phyloP scores from a whole-genome alignment of 2,888 invertebrate genomes.

The Drosophila buzzatii region DNA sequence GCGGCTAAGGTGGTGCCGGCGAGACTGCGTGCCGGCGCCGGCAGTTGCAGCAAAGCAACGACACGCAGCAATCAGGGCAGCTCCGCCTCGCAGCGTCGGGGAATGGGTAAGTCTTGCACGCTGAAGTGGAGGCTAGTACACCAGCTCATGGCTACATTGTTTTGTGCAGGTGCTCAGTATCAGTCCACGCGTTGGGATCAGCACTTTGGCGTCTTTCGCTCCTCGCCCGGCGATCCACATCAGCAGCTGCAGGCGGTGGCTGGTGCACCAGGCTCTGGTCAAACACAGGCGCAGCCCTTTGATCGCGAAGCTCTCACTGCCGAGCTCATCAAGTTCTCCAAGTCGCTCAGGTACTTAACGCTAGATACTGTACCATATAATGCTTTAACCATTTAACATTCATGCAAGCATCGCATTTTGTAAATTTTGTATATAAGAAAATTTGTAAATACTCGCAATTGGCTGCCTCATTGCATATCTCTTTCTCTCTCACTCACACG shows the following conservation, averaged over 20 bases:
- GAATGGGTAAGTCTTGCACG: slow-evolving; percentile 75
- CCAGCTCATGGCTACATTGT: no score
- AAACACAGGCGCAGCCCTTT: slow-evolving; percentile 83
- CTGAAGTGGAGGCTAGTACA: not conserved
- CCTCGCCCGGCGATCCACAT: slow-evolving; percentile 86
- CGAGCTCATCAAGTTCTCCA: slow-evolving; percentile 86
- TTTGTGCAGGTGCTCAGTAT: slow-evolving; percentile 72
- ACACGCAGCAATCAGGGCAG: slow-evolving; percentile 83
- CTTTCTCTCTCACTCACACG: slow-evolving; percentile 1
- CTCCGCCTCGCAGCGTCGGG: slow-evolving; percentile 82
- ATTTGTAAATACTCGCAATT: slow-evolving; percentile 28
- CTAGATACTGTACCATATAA: not conserved
- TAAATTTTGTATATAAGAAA: slow-evolving; percentile 28
- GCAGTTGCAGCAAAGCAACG: slow-evolving; percentile 73
- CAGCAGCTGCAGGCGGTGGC: slow-evolving; percentile 83
- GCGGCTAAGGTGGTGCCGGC: slow-evolving; percentile 96
- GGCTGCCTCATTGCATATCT: slow-evolving; percentile 32
- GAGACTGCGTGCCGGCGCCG: slow-evolving; percentile 86
- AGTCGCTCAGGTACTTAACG: slow-evolving; percentile 79
- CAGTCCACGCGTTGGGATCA: slow-evolving; percentile 87
- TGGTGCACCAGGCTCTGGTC: slow-evolving; percentile 68
- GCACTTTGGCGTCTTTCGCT: slow-evolving; percentile 89
- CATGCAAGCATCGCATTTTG: slow-evolving; percentile 41
- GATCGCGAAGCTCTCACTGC: slow-evolving; percentile 86
- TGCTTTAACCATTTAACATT: not conserved